A percentile compares a stretch with the other conserved stretches of the same genome.
These are phyloP conservation scores for Cataglyphis hispanica DNA, from an alignment of 1,140 invertebrate genomes.

Conservation along the genomic window DNA sequence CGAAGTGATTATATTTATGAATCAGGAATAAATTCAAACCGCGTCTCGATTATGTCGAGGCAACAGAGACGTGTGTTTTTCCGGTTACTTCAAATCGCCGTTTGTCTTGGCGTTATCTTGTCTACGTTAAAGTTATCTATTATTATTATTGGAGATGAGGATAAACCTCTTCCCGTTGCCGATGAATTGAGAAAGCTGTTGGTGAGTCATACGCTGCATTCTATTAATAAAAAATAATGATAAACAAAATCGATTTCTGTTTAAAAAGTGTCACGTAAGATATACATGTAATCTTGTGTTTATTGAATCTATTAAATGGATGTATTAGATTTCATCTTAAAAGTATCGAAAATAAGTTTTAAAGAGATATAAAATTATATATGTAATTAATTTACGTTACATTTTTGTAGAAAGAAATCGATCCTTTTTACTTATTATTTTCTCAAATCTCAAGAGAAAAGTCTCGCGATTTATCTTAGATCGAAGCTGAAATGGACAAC, in stretches of 20 bases:
- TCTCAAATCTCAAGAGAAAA: neutral
- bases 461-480: conserved; percentile 69
- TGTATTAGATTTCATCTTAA: too few relatives aligned
- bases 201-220: conserved; percentile 52
- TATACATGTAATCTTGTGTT: too few relatives aligned
- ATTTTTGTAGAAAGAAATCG: too few relatives aligned
- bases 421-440: too few relatives aligned
- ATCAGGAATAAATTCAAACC: neutral
- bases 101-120: conserved; percentile 19
- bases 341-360: too few relatives aligned
- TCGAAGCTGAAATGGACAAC: conserved; percentile 79
- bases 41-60: conserved; percentile 21
- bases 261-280: too few relatives aligned
- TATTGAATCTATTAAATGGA: too few relatives aligned
- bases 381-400: too few relatives aligned
- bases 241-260: too few relatives aligned
- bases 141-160: conserved; percentile 35
- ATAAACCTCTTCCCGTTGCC: neutral
- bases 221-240: too few relatives aligned
- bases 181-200: conserved; percentile 55
- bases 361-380: too few relatives aligned
- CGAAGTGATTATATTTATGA: neutral
- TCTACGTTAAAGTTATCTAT: conserved; percentile 29
- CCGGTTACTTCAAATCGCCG: conserved; percentile 3
- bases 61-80: conserved; percentile 20